Evolutionary conservation across 2,888 invertebrate genomes (phyloP).

Genomic region (Gryllus longicercus): DNA sequence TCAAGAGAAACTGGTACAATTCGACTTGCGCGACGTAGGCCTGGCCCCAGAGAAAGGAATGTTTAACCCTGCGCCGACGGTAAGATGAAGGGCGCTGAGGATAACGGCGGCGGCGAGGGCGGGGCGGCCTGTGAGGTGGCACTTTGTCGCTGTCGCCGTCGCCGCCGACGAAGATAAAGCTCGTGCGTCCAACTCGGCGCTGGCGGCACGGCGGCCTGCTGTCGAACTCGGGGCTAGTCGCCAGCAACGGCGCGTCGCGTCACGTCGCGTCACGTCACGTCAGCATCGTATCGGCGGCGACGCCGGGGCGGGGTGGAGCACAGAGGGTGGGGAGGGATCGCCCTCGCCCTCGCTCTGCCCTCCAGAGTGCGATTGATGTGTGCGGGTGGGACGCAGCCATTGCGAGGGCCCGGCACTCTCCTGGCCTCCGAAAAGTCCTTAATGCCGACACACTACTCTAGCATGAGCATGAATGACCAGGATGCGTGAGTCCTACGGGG

Average conservation of each 20-base stretch:
- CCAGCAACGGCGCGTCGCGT: not conserved
- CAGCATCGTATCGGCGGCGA: not conserved
- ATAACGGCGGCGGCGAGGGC: not conserved
- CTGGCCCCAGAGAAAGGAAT: too few species aligned
- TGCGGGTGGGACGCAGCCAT: not conserved
- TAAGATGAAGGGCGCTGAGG: not conserved
- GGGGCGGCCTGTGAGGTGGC: not conserved
- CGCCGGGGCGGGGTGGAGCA: not conserved
- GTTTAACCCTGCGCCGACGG: not conserved
- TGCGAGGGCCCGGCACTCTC: not conserved
- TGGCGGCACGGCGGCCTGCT: not conserved
- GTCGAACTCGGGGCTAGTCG: not conserved
- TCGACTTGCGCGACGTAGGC: too few species aligned
- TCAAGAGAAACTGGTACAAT: too few species aligned
- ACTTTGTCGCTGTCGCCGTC: not conserved
- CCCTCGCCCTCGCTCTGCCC: too few species aligned
- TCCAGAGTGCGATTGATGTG: too few species aligned
- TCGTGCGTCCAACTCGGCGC: not conserved
- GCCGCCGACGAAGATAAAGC: not conserved
- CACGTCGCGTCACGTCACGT: not conserved
- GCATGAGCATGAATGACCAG: too few species aligned
- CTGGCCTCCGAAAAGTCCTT: not conserved
- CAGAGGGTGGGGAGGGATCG: too few species aligned
- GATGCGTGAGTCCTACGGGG: too few species aligned
- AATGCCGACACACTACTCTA: too few species aligned